Evolutionary conservation across 2,888 invertebrate genomes (phyloP), one percentile per base, ranked within the genome.

Genomic region (Synanthedon vespiformis): DNA sequence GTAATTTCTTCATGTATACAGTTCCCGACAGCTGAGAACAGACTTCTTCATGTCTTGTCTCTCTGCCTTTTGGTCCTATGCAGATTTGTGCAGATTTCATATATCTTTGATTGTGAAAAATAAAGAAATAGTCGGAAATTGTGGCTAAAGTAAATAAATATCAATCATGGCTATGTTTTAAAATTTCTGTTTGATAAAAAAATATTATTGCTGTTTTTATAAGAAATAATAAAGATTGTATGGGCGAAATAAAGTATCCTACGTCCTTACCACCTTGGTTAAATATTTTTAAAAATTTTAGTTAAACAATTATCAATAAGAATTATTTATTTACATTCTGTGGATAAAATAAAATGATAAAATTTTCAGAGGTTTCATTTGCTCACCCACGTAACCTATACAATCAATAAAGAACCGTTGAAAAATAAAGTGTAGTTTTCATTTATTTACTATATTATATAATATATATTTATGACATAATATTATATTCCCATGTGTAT

Each of bases 351-450:
- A 83, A 83, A 82, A 60, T 56, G 72, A 74, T 84, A 62, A 68
- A 77, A 77, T 18, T 65, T 70, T 68, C 55, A 64, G 77, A 84
- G 84, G 83, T 87, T 87, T 86, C 82, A 86, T 87, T 87, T 87
- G 72, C 79, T 65, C 63, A 74, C 72, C 72, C 75, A 78, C 68
- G 73, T 64, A 62, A 72, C 79, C 80, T 77, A 44, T 14, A n/a
- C 14, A 44, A 61, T 61, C 65, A 85, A 87, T 87, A 87, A 87
- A 87, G 83, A 77, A 67, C 67, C 67, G 68, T 79, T 77, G 64
- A 70, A 69, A 83, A 81, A 74, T 63, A 48, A 63, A 74, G 64
- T 84, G 87, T 77, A 85, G 87, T 87, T 87, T 87, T 70, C 72
- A 82, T 86, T 83, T 72, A 72, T 73, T 69, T 62, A 65, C 61